Evolutionary conservation across 30 jellyfish, hydroid and myxozoan species (phyloP).

Genomic region (Calvadosia cruxmelitensis): DNA sequence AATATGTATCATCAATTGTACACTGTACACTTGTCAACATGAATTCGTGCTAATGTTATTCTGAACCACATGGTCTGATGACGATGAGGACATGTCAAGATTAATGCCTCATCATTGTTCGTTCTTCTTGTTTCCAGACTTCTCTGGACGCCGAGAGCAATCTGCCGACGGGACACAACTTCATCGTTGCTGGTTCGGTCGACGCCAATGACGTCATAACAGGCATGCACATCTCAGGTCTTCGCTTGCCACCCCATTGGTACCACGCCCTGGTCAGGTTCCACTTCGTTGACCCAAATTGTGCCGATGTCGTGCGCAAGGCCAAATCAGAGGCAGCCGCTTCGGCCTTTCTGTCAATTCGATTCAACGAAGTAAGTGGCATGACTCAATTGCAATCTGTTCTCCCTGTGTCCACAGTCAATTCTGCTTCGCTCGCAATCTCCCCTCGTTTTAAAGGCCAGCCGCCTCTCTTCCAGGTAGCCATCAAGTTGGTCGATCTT

Average conservation of each 20-base stretch:
- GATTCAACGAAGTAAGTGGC: constrained; percentile 16
- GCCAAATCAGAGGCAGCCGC: constrained; percentile 13
- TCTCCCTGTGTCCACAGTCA: background rate
- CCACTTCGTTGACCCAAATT: constrained; percentile 11
- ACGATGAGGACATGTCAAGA: too few species aligned
- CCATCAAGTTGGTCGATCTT: constrained; percentile 36
- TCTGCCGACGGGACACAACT: constrained; percentile 35
- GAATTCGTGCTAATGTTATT: too few species aligned
- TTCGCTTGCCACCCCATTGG: constrained; percentile 37
- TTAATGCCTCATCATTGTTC: too few species aligned
- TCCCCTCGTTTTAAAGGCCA: background rate
- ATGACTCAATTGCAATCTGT: background rate
- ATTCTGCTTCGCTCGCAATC: background rate
- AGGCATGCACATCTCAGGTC: constrained; percentile 49
- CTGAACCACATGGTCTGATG: too few species aligned
- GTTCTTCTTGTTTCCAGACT: constrained; percentile 10
- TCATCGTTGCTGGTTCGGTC: constrained; percentile 30
- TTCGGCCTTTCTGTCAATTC: constrained; percentile 12
- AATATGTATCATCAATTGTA: too few species aligned
- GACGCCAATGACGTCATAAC: constrained; percentile 9
- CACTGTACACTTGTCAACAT: too few species aligned
- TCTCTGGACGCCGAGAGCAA: constrained; percentile 23
- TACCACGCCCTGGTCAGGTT: constrained; percentile 32
- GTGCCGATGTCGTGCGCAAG: constrained; percentile 17
- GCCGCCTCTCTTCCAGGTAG: constrained; percentile 7